A percentile compares a stretch with the other conserved stretches of the same genome.
These are phyloP conservation scores for Camponotus pennsylvanicus DNA, from an alignment of 1,140 invertebrate species.

Conservation along the genomic window DNA sequence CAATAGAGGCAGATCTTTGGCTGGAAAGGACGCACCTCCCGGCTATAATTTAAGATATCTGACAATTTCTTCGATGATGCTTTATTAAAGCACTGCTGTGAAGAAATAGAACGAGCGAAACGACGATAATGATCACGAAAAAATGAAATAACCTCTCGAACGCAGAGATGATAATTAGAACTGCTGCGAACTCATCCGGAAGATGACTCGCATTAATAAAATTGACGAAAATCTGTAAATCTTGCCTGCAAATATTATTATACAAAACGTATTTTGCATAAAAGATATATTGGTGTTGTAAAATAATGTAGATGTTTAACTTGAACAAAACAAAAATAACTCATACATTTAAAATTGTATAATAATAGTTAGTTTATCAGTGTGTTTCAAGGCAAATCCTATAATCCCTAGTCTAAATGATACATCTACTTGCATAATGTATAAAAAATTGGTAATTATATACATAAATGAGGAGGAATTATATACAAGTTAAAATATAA, in stretches of 20 bases:
- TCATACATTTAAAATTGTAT: no score
- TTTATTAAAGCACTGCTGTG: conserved; percentile 69
- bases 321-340: no score
- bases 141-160: conserved; percentile 27
- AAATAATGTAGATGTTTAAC: no score
- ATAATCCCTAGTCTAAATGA: no score
- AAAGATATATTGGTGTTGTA: no score
- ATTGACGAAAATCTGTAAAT: background rate
- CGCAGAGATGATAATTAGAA: conserved; percentile 63
- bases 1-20: conserved; percentile 75
- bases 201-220: conserved; percentile 49
- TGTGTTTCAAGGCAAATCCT: no score
- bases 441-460: background rate
- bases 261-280: no score
- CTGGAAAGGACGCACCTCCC: conserved; percentile 76
- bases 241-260: conserved; percentile 1
- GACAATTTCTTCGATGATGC: conserved; percentile 68
- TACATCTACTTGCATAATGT: background rate
- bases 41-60: conserved; percentile 79
- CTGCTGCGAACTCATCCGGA: background rate
- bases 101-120: conserved; percentile 13
- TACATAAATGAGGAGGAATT: background rate
- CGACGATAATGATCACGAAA: background rate
- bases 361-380: no score
- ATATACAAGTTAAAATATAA: no score